Evolutionary conservation across 2,113 vertebrate genomes (phyloP).

Genomic region (Pao palembangensis): DNA sequence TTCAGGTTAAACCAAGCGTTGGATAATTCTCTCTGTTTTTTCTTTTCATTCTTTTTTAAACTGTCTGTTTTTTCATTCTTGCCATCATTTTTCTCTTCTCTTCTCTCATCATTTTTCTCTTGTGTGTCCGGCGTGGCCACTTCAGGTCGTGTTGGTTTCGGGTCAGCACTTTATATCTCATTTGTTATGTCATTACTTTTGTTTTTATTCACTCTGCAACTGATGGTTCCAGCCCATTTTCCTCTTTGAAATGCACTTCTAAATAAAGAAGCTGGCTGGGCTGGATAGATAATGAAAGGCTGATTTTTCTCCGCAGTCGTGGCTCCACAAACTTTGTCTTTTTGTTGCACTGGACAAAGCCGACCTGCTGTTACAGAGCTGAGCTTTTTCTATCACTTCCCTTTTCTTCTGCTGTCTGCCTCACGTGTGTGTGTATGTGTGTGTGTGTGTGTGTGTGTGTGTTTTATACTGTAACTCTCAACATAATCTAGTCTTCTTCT

Average conservation of each 20-base stretch:
- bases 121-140: slow-evolving; percentile 27
- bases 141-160: slow-evolving; percentile 35
- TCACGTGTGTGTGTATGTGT: slow-evolving; percentile 19
- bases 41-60: slow-evolving; percentile 23
- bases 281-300: slow-evolving; percentile 32
- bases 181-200: slow-evolving; percentile 4
- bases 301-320: slow-evolving; percentile 30
- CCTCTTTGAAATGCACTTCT: slow-evolving; percentile 5
- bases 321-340: slow-evolving; percentile 35
- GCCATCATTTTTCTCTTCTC: slow-evolving; percentile 14
- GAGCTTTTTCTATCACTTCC: slow-evolving; percentile 41
- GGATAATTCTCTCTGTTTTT: slow-evolving; percentile 57
- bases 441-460: slow-evolving; percentile 12
- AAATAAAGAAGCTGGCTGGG: slow-evolving; percentile 41
- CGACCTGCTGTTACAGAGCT: slow-evolving; percentile 46
- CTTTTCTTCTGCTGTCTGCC: slow-evolving; percentile 10
- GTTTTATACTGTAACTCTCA: slow-evolving; percentile 51
- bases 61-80: slow-evolving; percentile 15
- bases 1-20: slow-evolving; percentile 76
- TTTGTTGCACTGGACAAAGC: slow-evolving; percentile 49
- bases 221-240: slow-evolving; percentile 11
- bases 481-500: slow-evolving; percentile 28
- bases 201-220: slow-evolving; percentile 19
- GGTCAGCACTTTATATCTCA: slow-evolving; percentile 32
- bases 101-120: slow-evolving; percentile 17